Evolutionary conservation across 2,113 vertebrate species (phyloP).

Genomic region (Eidolon helvum): DNA sequence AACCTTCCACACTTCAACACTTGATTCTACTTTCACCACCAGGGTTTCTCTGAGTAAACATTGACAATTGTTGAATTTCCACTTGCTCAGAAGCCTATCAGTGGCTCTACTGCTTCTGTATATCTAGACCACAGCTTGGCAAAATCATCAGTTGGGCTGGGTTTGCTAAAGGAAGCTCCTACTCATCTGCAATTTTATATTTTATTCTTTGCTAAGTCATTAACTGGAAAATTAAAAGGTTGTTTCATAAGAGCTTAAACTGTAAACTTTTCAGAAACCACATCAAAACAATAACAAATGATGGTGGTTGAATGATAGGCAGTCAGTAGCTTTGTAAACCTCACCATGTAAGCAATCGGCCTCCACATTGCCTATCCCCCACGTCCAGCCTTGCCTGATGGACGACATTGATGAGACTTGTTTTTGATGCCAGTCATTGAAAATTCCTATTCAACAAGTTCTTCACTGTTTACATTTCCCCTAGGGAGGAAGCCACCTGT

Average conservation of each 20-base stretch:
- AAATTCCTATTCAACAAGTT: slow-evolving; percentile 23
- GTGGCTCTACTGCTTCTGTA: not conserved
- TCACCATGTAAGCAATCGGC: not conserved
- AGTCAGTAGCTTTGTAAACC: not conserved
- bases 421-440: not conserved
- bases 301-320: not conserved
- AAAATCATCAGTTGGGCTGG: not conserved
- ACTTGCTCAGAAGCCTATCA: not conserved
- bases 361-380: not conserved
- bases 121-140: not conserved
- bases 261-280: not conserved
- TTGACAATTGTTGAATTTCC: not conserved
- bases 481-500: slow-evolving; percentile 12
- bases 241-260: not conserved
- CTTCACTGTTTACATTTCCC: slow-evolving; percentile 43
- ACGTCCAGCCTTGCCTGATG: not conserved
- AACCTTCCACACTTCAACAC: slow-evolving; percentile 31
- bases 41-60: not conserved
- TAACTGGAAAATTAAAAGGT: not conserved
- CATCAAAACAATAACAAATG: not conserved
- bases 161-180: not conserved
- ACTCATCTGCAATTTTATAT: not conserved
- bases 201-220: not conserved
- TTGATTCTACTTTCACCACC: not conserved
- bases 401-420: not conserved